Base-by-base conservation (phyloP, 2,888 invertebrate genomes). In the Venusia cambrica region DNA sequence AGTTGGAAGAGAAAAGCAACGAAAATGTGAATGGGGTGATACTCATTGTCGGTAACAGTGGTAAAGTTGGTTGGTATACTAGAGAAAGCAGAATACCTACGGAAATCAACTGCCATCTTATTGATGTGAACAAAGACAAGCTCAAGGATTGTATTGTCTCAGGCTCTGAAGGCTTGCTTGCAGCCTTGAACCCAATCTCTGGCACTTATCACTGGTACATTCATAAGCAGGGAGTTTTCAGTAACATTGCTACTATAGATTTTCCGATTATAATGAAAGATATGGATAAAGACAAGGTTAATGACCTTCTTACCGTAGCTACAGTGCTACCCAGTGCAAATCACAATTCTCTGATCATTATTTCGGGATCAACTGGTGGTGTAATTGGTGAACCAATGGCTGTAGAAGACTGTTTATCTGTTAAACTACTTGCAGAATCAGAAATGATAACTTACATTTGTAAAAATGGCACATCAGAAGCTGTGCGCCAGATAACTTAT, bases 181-280 rank as follows among this genome's bases (percentile, higher is more conserved):
- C 75, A 52, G 89, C 90, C 34, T 70, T 75, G 62, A 89, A 89
- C 53, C 83, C 84, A 3, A 49, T 80, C n/a, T 85, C 79, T 0
- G 88, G 77, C 42, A 89, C 90, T 57, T 87, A 85, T 62, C 87
- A 78, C 52, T 90, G 89, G 90, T 88, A 88, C 57, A 88, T 87
- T 40, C 91, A 89, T 57, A 90, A 83, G 60, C 89, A 77, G 65
- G 89, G 84, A 9, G 67, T 77, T 12, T 79, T 75, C 57, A 87
- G 68, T 39, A 88, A 89, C 39, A 84, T 92, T 20, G 88, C 84
- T 29, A 85, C 89, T 4, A 79, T 92, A 30, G 91, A 92, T 47
- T 92, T 94, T 55, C 94, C 94, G 0, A 76, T 93, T 0, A 75
- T 92, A 16, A 72, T 94, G 35, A 91, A 92, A 20, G 95, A 95